phyloP scores from a whole-genome alignment of 2,113 vertebrate genomes.

The Arothron firmamentum region DNA sequence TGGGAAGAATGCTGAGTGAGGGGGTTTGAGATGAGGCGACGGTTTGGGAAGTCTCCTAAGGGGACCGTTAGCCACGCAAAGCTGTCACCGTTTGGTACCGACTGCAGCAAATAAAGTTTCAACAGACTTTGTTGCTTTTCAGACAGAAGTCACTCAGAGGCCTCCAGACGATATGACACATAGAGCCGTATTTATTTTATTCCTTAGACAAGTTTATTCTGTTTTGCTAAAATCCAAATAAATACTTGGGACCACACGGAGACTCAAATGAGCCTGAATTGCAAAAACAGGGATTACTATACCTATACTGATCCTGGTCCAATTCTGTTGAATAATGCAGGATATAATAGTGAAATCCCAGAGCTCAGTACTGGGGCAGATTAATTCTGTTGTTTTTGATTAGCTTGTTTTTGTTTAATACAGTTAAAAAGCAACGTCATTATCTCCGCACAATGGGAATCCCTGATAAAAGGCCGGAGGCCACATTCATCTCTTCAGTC shows the following conservation, averaged over 20 bases:
- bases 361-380: background rate
- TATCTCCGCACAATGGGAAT: background rate
- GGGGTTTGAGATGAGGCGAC: constrained; percentile 11
- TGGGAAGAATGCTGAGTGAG: constrained; percentile 11
- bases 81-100: background rate
- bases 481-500: background rate
- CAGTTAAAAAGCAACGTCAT: background rate
- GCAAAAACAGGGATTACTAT: too few species aligned
- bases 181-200: too few species aligned
- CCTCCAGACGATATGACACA: too few species aligned
- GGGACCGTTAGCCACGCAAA: background rate
- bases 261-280: too few species aligned
- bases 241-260: too few species aligned
- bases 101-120: background rate
- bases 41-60: constrained; percentile 13
- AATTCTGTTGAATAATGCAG: too few species aligned
- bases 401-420: too few species aligned
- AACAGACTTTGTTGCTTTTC: background rate
- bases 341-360: background rate
- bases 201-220: too few species aligned
- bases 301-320: too few species aligned
- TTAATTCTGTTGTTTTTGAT: background rate
- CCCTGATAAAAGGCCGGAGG: too few species aligned
- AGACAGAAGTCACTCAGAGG: background rate
- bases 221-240: too few species aligned